These are phyloP conservation scores for Atopsyche davidsoni DNA, from an alignment of 1,140 invertebrate species.

Conservation along the genomic window DNA sequence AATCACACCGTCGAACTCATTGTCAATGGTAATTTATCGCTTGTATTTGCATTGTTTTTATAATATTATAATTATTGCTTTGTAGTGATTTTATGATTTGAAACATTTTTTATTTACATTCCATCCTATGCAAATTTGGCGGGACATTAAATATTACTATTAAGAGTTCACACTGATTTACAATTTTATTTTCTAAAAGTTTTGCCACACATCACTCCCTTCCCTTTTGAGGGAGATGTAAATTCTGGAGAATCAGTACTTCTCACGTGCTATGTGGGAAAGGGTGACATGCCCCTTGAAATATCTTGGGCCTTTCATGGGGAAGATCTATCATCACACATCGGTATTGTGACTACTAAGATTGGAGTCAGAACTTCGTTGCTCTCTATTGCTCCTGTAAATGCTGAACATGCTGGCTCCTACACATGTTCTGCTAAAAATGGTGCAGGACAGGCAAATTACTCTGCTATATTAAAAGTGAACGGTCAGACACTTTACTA, in stretches of 20 bases:
- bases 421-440: constrained; percentile 68
- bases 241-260: constrained; percentile 66
- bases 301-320: constrained; percentile 66
- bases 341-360: constrained; percentile 49
- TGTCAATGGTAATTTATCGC: constrained; percentile 54
- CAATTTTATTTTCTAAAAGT: constrained; percentile 38
- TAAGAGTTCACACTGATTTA: constrained; percentile 8
- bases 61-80: background rate
- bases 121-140: constrained; percentile 19
- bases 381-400: constrained; percentile 51
- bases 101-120: background rate
- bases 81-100: background rate
- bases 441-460: constrained; percentile 57
- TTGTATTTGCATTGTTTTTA: constrained; percentile 1
- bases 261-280: constrained; percentile 62
- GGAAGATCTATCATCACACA: constrained; percentile 38
- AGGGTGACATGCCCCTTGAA: constrained; percentile 64
- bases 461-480: constrained; percentile 55
- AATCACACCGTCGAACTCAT: constrained; percentile 59
- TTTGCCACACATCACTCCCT: constrained; percentile 60
- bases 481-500: constrained; percentile 65
- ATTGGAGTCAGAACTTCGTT: constrained; percentile 64
- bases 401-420: constrained; percentile 57
- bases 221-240: constrained; percentile 60
- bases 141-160: constrained; percentile 7